phyloP scores from a whole-genome alignment of 92 coral and sea anemone genomes.

The Micromussa lordhowensis region DNA sequence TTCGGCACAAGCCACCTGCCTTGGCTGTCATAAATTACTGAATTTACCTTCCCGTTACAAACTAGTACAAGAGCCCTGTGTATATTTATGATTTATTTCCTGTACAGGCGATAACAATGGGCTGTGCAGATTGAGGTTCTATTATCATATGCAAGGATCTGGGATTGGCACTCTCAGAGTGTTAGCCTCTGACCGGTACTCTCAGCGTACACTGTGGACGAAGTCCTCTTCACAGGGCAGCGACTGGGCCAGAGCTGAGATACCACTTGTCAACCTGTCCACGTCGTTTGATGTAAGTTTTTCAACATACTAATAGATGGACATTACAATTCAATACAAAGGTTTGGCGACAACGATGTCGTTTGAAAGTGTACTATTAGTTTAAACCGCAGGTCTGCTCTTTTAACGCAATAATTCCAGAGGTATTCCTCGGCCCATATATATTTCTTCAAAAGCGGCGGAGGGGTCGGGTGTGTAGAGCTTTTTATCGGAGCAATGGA shows the following conservation, averaged over 20 bases:
- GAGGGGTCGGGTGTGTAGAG: no score
- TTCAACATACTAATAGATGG: no score
- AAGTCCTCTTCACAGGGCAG: constrained; percentile 51
- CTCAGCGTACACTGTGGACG: constrained; percentile 72
- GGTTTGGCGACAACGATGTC: background rate
- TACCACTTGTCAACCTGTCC: constrained; percentile 71
- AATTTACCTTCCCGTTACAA: no score
- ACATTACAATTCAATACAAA: background rate
- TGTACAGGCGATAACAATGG: constrained; percentile 77
- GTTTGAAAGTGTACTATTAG: no score
- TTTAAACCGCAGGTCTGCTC: no score
- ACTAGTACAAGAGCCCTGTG: no score
- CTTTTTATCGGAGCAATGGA: no score
- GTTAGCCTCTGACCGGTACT: constrained; percentile 61
- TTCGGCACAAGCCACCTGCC: no score
- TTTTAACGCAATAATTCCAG: no score
- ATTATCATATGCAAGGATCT: constrained; percentile 75
- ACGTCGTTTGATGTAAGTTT: constrained; percentile 69
- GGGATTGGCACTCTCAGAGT: constrained; percentile 74
- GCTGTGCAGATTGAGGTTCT: constrained; percentile 80
- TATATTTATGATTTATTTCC: background rate
- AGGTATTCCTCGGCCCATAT: no score
- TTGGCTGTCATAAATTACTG: no score
- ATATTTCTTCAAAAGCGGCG: no score
- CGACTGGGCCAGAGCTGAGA: constrained; percentile 84